Evolutionary conservation across 2,797 vertebrate species (phyloP).

Genomic region (Rhinella marina): DNA sequence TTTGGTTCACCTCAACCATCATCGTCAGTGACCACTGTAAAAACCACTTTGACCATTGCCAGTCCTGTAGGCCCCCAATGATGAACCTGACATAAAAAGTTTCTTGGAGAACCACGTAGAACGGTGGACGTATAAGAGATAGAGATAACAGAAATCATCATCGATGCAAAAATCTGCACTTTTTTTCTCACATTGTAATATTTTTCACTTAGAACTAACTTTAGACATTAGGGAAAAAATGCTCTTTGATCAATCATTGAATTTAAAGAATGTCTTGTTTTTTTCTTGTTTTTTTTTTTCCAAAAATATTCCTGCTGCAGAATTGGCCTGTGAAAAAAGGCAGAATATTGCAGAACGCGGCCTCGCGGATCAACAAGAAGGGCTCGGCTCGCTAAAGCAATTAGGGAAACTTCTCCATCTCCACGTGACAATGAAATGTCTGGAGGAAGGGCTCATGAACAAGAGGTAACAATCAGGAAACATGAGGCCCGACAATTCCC

Average conservation of each 20-base stretch:
- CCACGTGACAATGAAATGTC: neutral
- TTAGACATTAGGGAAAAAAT: neutral
- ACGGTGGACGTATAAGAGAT: too few relatives aligned
- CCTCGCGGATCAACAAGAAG: neutral
- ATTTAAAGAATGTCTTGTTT: constrained; percentile 29
- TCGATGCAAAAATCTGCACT: too few relatives aligned
- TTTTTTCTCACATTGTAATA: too few relatives aligned
- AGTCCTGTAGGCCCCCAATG: neutral
- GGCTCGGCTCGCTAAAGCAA: neutral
- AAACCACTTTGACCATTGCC: neutral
- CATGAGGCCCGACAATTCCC: too few relatives aligned
- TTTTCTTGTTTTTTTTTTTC: constrained; percentile 39
- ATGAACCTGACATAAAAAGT: neutral
- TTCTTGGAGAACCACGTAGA: neutral
- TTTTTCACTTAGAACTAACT: constrained; percentile 23
- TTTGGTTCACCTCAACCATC: neutral
- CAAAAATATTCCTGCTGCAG: neutral
- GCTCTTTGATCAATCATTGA: neutral
- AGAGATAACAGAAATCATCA: neutral
- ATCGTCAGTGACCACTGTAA: neutral
- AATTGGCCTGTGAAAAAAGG: neutral
- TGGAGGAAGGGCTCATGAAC: too few relatives aligned
- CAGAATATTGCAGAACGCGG: neutral
- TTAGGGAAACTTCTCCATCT: neutral
- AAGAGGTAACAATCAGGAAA: too few relatives aligned